Evolutionary conservation across 2,797 vertebrate species (phyloP).

Genomic region (Xenopus petersii): DNA sequence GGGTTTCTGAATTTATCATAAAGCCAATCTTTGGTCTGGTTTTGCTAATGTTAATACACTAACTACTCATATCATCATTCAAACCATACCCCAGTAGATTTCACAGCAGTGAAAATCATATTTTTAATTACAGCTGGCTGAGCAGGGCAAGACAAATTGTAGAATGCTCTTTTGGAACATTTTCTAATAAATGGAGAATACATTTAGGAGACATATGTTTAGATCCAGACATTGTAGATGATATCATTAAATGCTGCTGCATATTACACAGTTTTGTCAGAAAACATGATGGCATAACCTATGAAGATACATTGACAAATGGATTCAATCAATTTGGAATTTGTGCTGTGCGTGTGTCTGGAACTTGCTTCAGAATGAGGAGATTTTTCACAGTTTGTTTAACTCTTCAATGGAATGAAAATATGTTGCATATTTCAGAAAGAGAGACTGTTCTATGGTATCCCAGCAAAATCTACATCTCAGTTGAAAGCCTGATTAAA

Average conservation of each 20-base stretch:
- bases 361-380: too few species aligned
- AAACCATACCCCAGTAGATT: background rate
- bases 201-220: constrained; percentile 1
- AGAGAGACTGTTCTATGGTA: too few species aligned
- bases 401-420: too few species aligned
- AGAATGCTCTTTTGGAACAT: background rate
- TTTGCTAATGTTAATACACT: background rate
- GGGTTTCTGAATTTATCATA: too few species aligned
- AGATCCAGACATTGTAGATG: background rate
- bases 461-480: too few species aligned
- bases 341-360: background rate
- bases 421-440: too few species aligned
- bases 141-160: background rate
- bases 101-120: background rate
- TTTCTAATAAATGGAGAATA: constrained; percentile 1
- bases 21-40: background rate
- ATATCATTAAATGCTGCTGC: constrained; percentile 1
- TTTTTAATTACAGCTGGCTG: background rate
- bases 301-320: constrained; percentile 4
- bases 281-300: constrained; percentile 1
- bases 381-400: too few species aligned
- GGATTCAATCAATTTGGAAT: background rate
- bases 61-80: background rate
- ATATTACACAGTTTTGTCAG: constrained; percentile 1
- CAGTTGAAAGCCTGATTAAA: too few species aligned